Percentiles rank a stretch among this genome's conserved stretches.
Conservation (phyloP, 2,888 invertebrate species). For the Chaetogeoica ovagalla region DNA sequence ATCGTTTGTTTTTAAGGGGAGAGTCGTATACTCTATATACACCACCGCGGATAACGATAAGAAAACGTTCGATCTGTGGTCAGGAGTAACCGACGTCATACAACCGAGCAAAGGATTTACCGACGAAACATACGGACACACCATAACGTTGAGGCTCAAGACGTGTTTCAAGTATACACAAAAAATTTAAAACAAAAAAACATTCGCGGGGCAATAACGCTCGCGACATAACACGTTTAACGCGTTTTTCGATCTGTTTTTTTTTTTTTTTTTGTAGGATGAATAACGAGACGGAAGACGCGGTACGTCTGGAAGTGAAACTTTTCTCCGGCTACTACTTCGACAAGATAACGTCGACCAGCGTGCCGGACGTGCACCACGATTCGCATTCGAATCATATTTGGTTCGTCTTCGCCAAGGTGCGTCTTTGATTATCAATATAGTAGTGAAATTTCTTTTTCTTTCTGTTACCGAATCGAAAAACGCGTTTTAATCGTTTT, state of each 20-base stretch:
- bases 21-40: conserved; percentile 68
- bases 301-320: conserved; percentile 67
- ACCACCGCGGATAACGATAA: conserved; percentile 64
- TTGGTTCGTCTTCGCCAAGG: conserved; percentile 70
- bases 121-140: conserved; percentile 66
- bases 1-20: conserved; percentile 59
- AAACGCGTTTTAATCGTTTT: conserved; percentile 52
- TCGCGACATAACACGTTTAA: too few species aligned
- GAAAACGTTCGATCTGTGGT: conserved; percentile 66
- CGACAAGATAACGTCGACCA: conserved; percentile 57
- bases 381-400: conserved; percentile 67
- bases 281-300: conserved; percentile 66
- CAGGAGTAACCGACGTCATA: conserved; percentile 68
- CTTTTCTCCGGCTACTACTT: conserved; percentile 70
- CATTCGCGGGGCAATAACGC: too few species aligned
- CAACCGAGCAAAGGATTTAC: conserved; percentile 66
- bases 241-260: not conserved
- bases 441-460: too few species aligned
- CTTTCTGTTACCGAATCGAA: too few species aligned
- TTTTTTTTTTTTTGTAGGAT: conserved; percentile 62
- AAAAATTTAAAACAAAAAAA: too few species aligned
- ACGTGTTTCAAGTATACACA: conserved; percentile 66
- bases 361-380: conserved; percentile 65
- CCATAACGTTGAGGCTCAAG: conserved; percentile 68
- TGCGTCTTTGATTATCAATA: conserved; percentile 58